Evolutionary conservation across 2,888 invertebrate genomes (phyloP), one percentile per base, ranked within the genome.

Genomic region (Tetranychus truncatus): DNA sequence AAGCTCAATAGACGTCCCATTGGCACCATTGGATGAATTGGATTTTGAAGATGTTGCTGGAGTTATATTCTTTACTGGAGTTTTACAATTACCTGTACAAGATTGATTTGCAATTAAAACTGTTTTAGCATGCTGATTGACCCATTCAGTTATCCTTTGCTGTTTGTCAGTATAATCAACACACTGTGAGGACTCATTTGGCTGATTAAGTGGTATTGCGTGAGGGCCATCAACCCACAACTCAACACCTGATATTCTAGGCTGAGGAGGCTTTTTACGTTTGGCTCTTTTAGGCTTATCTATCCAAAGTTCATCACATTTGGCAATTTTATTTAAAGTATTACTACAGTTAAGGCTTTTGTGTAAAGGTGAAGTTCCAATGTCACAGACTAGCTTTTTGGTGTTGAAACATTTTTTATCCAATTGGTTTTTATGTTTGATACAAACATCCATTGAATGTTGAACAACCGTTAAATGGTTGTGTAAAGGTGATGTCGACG

Each of bases 151-250:
- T 20, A 75, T 75, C 69, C 76, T 45, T 18, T 74, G 75, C 7
- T 75, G 72, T 75, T 76, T 76, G 9, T 76, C 69, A 6, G 46
- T 21, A 69, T 67, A 69, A 18, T 76, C 71, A 21, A 55, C 45
- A 7, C 7, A 55, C 9, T 55, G 9, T 7, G 55, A 15, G 9
- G 55, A 55, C 0, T 55, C 55, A 24, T 71, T 46, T 21, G 45
- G 5, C 18, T 6, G 20, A 24, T 8, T 11, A 74, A 72, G 45
- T 21, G 67, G 11, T n/a, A 69, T 21, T 45, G 75, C 72, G 11
- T 76, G 75, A 20, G 95, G 95, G 0, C 95, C 95, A 82, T 95
- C 95, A 75, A 95, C 90, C 95, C 95, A 95, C 3, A 92, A 92
- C 84, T 95, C 95, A 71, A 77, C 89, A 87, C 83, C 77, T 9